Conservation (phyloP, 2,888 invertebrate genomes). For the Andrena flavipes region DNA sequence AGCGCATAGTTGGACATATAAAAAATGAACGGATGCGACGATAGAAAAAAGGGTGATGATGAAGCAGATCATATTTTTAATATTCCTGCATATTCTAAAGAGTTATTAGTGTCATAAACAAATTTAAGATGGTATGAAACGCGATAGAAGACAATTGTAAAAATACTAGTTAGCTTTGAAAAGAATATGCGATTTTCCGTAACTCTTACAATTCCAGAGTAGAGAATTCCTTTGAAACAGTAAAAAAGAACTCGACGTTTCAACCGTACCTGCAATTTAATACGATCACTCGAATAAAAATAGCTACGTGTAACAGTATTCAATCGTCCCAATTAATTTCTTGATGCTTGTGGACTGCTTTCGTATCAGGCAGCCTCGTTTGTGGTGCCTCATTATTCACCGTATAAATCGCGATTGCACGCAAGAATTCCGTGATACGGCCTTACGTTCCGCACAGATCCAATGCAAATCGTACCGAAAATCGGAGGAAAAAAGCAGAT, state of each 20-base stretch:
- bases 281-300: not conserved
- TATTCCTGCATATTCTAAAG: no score
- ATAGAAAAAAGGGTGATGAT: no score
- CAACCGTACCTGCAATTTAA: slow-evolving; percentile 5
- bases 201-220: slow-evolving; percentile 12
- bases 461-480: not conserved
- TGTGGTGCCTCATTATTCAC: slow-evolving; percentile 2
- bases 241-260: not conserved
- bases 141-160: no score
- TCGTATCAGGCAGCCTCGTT: not conserved
- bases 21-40: no score
- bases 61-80: no score
- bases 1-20: no score
- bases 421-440: slow-evolving; percentile 21
- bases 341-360: not conserved
- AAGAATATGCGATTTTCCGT: no score
- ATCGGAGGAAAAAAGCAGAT: not conserved
- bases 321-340: slow-evolving; percentile 33
- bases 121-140: no score
- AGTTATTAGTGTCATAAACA: no score
- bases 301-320: not conserved
- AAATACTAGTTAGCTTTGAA: no score
- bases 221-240: not conserved
- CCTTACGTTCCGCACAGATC: not conserved
- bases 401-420: not conserved